Evolutionary conservation across 1,140 invertebrate species (phyloP).

Genomic region (Goniozus legneri): DNA sequence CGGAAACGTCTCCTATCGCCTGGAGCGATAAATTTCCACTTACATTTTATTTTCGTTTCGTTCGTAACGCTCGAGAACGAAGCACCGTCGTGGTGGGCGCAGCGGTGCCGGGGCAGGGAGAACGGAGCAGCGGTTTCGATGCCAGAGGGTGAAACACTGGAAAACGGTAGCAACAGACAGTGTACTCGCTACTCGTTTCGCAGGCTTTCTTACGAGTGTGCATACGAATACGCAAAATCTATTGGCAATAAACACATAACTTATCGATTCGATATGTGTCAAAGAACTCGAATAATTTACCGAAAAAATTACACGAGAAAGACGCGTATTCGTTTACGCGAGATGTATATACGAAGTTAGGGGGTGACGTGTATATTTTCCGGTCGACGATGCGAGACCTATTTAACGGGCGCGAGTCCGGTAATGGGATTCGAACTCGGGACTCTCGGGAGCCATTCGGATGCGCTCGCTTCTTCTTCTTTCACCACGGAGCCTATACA

Average conservation of each 20-base stretch:
- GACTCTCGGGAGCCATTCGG: constrained; percentile 48
- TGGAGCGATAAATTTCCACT: constrained; percentile 55
- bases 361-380: constrained; percentile 51
- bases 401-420: constrained; percentile 57
- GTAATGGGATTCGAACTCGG: constrained; percentile 56
- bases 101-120: constrained; percentile 4
- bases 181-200: too few species aligned
- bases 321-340: constrained; percentile 31
- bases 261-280: too few species aligned
- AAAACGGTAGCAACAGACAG: constrained; percentile 1
- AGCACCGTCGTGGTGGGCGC: constrained; percentile 24
- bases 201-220: too few species aligned
- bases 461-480: constrained; percentile 28
- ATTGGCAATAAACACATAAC: too few species aligned
- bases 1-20: constrained; percentile 55
- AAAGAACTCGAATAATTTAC: too few species aligned
- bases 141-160: constrained; percentile 4
- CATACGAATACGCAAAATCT: too few species aligned
- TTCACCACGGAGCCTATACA: too few species aligned
- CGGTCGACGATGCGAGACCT: constrained; percentile 57
- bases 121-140: constrained; percentile 13
- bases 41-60: constrained; percentile 56
- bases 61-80: constrained; percentile 39
- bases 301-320: constrained; percentile 33
- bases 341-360: constrained; percentile 24